Evolutionary conservation across 2,888 invertebrate species (phyloP), one percentile per base, ranked within the genome.

Genomic region (Capitulum mitella): DNA sequence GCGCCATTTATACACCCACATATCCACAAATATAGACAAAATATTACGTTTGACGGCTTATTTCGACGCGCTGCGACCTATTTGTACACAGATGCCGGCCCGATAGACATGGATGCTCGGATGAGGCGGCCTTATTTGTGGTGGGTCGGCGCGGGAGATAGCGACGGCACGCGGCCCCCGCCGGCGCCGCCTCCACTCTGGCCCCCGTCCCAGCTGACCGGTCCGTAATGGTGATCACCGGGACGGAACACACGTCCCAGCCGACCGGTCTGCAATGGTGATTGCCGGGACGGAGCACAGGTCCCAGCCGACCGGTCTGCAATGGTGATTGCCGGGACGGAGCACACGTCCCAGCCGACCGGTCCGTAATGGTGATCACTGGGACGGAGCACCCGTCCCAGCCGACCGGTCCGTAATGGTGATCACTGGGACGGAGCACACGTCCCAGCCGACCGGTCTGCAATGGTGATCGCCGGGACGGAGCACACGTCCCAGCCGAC

Each of bases 1-100:
- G 29, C 58, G 58, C 19, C 58, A 19, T 58, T 58, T 29, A n/a
- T n/a, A n/a, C 58, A 58, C 58, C 58, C 58, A 58, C 58, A n/a
- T 19, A 14, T 14, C n/a, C 58, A 58, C 58, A 58, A 58, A 58
- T 58, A 58, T 58, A 58, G 58, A 58, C 58, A 58, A 58, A 58
- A 58, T 58, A 58, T n/a, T 29, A 14, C 29, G 58, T 29, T 3
- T 58, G 58, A 58, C 58, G 58, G 58, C 58, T 58, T n/a, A 58
- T 58, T 58, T 58, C 58, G 58, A 29, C 58, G 58, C 6, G 58
- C 58, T 5, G n/a, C 1, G 58, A n/a, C 58, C 58, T 6, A 58
- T 58, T 14, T 58, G 58, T 58, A 58, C 58, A 58, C 58, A 58
- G 58, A 58, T 58, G 58, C 10, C 10, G n/a, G 58, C n/a, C n/a